Conservation (phyloP, 37 sponge, comb jelly and placozoan species). For the Amphimedon queenslandica region DNA sequence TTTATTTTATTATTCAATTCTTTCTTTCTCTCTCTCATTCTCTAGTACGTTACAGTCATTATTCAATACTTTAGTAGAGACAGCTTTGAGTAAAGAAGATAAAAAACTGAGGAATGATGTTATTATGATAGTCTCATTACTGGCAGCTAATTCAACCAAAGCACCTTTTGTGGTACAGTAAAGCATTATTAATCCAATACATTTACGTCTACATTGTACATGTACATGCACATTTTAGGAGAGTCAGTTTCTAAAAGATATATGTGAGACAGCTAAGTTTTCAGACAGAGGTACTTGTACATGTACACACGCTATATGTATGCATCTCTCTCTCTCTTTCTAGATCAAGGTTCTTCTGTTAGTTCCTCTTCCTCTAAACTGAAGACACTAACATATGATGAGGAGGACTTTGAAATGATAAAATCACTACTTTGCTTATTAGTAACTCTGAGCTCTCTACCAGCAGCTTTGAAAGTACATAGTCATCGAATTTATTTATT, state of each 20-base stretch:
- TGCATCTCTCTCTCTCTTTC: no score
- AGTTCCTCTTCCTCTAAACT: no score
- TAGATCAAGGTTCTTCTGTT: no score
- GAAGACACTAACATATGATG: conserved; percentile 39
- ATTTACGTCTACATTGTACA: background rate
- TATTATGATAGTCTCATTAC: conserved; percentile 36
- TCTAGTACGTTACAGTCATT: conserved; percentile 38
- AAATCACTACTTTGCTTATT: conserved; percentile 77
- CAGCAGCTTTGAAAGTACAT: conserved; percentile 73
- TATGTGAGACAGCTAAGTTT: conserved; percentile 51
- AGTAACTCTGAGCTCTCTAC: conserved; percentile 50
- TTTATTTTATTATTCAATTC: background rate
- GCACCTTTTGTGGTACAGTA: conserved; percentile 88
- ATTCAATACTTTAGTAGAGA: conserved; percentile 46
- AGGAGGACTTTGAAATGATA: conserved; percentile 98
- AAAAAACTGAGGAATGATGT: conserved; percentile 75
- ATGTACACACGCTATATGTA: background rate
- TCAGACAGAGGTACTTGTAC: conserved; percentile 48
- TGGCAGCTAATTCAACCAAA: conserved; percentile 58
- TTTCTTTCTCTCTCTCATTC: background rate
- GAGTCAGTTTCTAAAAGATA: conserved; percentile 53
- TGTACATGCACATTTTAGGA: conserved; percentile 31
- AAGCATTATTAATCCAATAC: background rate
- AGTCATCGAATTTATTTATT: no score
- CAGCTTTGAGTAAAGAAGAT: conserved; percentile 18